These are phyloP conservation scores for Ceryle rudis DNA, from an alignment of 2,797 vertebrate genomes.

Conservation along the genomic window DNA sequence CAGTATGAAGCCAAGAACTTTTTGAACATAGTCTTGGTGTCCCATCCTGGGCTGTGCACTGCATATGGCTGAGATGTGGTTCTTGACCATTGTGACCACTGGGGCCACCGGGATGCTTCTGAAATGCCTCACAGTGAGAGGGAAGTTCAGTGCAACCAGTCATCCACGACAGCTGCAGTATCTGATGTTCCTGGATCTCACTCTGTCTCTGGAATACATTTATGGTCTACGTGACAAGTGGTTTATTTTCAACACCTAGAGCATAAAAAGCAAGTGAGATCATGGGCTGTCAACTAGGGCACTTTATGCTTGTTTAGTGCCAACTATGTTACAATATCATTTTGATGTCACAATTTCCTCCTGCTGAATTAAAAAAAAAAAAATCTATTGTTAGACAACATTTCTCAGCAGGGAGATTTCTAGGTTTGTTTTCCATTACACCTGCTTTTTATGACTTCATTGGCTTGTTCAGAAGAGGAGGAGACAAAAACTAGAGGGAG, in stretches of 20 bases:
- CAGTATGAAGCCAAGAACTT: neutral
- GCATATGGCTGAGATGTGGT: neutral
- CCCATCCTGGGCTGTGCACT: neutral
- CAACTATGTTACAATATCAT: constrained; percentile 73
- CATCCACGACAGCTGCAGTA: neutral
- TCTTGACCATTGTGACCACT: neutral
- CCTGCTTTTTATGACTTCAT: constrained; percentile 63
- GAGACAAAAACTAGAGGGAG: neutral
- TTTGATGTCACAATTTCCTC: constrained; percentile 70
- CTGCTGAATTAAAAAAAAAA: constrained; percentile 49
- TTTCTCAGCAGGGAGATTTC: constrained; percentile 65
- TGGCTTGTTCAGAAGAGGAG: constrained; percentile 30
- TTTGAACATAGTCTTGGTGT: neutral
- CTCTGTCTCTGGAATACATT: constrained; percentile 5
- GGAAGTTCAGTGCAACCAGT: neutral
- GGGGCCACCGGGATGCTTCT: neutral
- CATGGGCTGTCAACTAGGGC: constrained; percentile 69
- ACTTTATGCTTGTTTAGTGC: constrained; percentile 66
- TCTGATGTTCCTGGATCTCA: constrained; percentile 15
- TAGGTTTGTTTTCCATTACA: constrained; percentile 49
- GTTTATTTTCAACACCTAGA: constrained; percentile 60
- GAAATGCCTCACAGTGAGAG: neutral
- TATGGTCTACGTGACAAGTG: neutral
- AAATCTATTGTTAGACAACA: constrained; percentile 60
- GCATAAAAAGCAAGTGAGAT: constrained; percentile 67